phyloP scores from a whole-genome alignment of 2,113 vertebrate species.

The Pluvianellus socialis region DNA sequence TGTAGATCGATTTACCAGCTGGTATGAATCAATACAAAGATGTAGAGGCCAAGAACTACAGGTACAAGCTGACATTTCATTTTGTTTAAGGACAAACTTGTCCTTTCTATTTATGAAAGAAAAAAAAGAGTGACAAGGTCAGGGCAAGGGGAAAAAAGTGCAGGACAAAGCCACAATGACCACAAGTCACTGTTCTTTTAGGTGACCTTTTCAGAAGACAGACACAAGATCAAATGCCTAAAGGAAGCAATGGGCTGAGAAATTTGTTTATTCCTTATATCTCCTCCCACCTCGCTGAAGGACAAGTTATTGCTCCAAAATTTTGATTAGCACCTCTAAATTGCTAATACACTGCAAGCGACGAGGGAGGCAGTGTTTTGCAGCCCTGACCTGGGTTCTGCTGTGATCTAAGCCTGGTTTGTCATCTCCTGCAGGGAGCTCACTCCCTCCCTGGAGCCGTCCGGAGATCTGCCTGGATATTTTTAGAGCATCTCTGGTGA shows the following conservation, averaged over 20 bases:
- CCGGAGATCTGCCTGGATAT: neutral
- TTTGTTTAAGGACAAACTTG: neutral
- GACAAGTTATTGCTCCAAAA: neutral
- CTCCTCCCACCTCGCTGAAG: neutral
- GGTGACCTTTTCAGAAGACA: neutral
- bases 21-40: neutral
- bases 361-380: neutral
- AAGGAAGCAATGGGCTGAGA: neutral
- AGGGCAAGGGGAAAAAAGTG: neutral
- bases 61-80: neutral
- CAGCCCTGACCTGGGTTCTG: neutral
- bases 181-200: neutral
- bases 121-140: neutral
- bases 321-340: constrained; percentile 8
- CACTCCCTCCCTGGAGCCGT: neutral
- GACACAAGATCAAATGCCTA: neutral
- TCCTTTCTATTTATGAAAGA: neutral
- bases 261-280: neutral
- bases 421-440: neutral
- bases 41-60: neutral
- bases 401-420: neutral
- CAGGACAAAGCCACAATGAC: neutral
- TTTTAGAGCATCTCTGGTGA: constrained; percentile 31
- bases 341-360: neutral
- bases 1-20: neutral